Base-by-base conservation (phyloP, 2,113 vertebrate genomes). In the Probosciger aterrimus region DNA sequence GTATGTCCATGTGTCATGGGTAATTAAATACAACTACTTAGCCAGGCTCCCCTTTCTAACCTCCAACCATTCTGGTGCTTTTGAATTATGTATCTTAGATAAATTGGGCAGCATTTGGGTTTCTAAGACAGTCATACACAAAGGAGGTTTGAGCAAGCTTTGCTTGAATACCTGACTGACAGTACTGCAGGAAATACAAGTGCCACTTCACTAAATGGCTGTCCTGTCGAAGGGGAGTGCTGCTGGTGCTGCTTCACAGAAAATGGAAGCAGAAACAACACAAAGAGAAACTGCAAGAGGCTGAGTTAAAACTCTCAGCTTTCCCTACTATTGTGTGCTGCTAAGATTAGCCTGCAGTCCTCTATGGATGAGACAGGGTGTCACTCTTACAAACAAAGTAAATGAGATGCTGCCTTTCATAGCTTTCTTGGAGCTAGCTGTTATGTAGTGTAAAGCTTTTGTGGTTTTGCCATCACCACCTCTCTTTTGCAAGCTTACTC, bases 391-490 rank as follows among this genome's bases (percentile, higher is more conserved):
- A 10, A 68, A 49, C 7, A 28, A 69, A 35, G 49, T 19, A 37
- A 50, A 50, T 23, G 63, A 53, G 39, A 22, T 9, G 3, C n/a
- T 52, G 23, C 10, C 28, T 60, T 44, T 33, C 43, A 22, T 2
- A 44, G 63, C 11, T 39, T 60, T 62, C 47, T 28, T 60, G 77
- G 30, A 77, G 24, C 37, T 19, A 10, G 31, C 3, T 20, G 1
- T 69, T 75, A 47, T 10, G 20, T 31, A 59, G 18, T 2, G 1
- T 43, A 59, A 19, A 18, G 2, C 2, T 50, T 85, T 9, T 74
- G n/a, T 50, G 25, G 4, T 25, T 19, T 59, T 59, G n/a, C 57
- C 0, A 8, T 6, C 3, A 10, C 14, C 24, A 4, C 12, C 7
- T 3, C 12, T 19, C 6, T 52, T 31, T 70, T 59, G 27, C 28